Base-by-base conservation (phyloP, 2,888 invertebrate genomes). In the Protodeltote pygarga region DNA sequence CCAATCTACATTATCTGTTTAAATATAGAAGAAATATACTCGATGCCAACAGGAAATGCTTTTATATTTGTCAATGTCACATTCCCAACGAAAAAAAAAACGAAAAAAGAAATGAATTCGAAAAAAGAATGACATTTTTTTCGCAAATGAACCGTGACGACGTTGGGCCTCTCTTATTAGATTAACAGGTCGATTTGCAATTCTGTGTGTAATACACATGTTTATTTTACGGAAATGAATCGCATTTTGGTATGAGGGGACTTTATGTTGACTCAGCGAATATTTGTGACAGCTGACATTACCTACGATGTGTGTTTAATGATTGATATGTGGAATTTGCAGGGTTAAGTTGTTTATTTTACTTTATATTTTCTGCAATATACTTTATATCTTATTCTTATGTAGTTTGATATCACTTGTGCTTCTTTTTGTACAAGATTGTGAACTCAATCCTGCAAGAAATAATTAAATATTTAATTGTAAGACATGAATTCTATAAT, bases 101-200 rank as follows among this genome's bases (percentile, higher is more conserved):
- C 73, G 67, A 16, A 51, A 53, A 85, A 85, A 83, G 74, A 72
- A 39, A 48, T 48, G 77, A 80, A 83, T 77, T 77, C 70, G 72
- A n/a, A n/a, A n/a, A n/a, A n/a, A n/a, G n/a, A n/a, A n/a, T 77
- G 82, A 83, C 85, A 89, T 90, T 90, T 85, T 89, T 91, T 85
- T 82, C 79, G 73, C 88, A 91, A 91, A 91, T 91, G 91, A 91
- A 89, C 85, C 89, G 89, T 89, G 82, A 77, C 84, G 83, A 78
- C 72, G 67, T 52, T 67, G 53, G 78, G 79, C 74, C 76, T 72
- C 87, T 81, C 85, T 89, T 90, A 92, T 92, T 92, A 90, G 91
- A 92, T 92, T 91, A 92, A 87, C 91, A 87, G 89, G 89, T 82
- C 89, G 88, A 90, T 92, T 91, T 91, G 86, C 88, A 89, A 92